phyloP scores from a whole-genome alignment of 2,888 invertebrate species.

The Zygogramma bicolorata region DNA sequence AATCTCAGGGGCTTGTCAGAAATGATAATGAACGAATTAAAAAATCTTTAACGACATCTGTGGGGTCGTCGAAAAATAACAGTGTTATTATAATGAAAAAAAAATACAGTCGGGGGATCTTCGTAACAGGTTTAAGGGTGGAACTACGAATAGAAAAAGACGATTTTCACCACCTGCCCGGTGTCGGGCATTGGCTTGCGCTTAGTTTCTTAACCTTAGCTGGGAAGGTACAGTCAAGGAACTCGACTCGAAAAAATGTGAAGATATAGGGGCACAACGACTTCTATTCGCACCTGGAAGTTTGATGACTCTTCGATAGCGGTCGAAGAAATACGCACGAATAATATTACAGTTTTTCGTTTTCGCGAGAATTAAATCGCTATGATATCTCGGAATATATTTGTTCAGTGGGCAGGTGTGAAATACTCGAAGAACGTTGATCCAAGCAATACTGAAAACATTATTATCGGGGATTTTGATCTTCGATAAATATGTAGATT shows the following conservation, averaged over 20 bases:
- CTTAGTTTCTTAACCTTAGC: constrained; percentile 38
- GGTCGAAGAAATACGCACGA: too few species aligned
- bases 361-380: constrained; percentile 15
- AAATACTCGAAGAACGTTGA: background rate
- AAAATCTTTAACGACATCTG: constrained; percentile 38
- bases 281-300: constrained; percentile 28
- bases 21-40: constrained; percentile 32
- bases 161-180: constrained; percentile 32
- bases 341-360: constrained; percentile 19
- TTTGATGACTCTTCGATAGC: constrained; percentile 5
- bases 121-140: constrained; percentile 40
- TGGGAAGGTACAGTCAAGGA: constrained; percentile 22
- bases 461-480: too few species aligned
- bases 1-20: constrained; percentile 26
- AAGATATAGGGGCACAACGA: constrained; percentile 30
- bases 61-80: constrained; percentile 32
- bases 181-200: constrained; percentile 31
- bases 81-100: constrained; percentile 28
- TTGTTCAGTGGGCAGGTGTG: background rate
- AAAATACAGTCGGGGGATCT: constrained; percentile 34
- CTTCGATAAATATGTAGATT: too few species aligned
- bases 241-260: constrained; percentile 24
- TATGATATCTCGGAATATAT: constrained; percentile 4
- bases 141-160: constrained; percentile 32
- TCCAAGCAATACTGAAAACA: background rate